Conservation (phyloP, 2,113 vertebrate species). For the Tricholaema leucomelas region DNA sequence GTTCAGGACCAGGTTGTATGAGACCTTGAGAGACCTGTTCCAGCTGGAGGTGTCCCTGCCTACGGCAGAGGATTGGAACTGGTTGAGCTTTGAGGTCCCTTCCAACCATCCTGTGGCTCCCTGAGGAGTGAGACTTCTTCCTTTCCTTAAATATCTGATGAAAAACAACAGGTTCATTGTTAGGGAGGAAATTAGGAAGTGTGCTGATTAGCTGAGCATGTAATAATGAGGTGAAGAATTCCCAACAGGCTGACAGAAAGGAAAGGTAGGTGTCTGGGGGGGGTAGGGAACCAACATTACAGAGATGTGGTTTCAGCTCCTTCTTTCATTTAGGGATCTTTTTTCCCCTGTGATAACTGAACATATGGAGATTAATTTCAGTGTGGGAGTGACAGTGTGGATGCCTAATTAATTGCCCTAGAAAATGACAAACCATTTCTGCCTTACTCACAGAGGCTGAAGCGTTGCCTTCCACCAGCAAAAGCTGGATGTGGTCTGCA, state of each 20-base stretch:
- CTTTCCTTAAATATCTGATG: neutral
- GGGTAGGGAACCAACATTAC: too few relatives aligned
- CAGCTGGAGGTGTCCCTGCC: too few relatives aligned
- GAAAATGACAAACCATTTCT: slow-evolving; percentile 59
- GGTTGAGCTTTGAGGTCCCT: too few relatives aligned
- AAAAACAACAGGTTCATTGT: neutral
- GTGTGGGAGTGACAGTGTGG: slow-evolving; percentile 55
- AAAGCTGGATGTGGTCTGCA: neutral
- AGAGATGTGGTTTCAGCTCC: neutral
- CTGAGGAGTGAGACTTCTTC: neutral
- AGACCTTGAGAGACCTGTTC: too few relatives aligned
- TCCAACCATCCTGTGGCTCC: too few relatives aligned
- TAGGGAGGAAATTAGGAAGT: neutral
- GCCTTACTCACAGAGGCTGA: slow-evolving; percentile 32
- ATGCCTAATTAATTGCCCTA: slow-evolving; percentile 54
- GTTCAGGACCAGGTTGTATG: too few relatives aligned
- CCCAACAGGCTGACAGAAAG: slow-evolving; percentile 16
- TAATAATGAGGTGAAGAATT: slow-evolving; percentile 21
- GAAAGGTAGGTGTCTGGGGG: slow-evolving; percentile 17
- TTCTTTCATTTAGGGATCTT: neutral
- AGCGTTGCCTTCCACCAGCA: neutral
- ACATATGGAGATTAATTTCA: slow-evolving; percentile 65
- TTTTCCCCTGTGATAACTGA: slow-evolving; percentile 23
- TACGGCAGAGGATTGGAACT: too few relatives aligned
- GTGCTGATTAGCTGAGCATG: slow-evolving; percentile 2